Conservation (phyloP, 2,888 invertebrate species). For the Macaria notata region DNA sequence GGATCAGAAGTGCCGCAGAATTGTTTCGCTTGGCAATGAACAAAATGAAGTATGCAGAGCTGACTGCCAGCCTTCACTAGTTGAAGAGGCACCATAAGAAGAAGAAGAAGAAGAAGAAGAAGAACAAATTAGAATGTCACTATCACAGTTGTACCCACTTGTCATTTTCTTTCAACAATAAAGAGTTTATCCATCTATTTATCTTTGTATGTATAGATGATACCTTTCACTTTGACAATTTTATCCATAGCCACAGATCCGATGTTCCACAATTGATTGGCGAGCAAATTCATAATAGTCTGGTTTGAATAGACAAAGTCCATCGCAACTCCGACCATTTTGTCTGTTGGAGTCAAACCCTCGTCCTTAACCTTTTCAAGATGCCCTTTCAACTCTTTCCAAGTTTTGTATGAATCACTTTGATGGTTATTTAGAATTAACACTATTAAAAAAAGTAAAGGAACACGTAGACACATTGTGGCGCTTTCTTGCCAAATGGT, state of each 20-base stretch:
- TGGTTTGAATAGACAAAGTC: slow-evolving; percentile 67
- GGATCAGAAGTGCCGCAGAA: too few relatives aligned
- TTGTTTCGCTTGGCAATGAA: too few relatives aligned
- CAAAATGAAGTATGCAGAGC: too few relatives aligned
- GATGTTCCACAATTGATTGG: slow-evolving; percentile 66
- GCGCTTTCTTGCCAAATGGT: slow-evolving; percentile 17
- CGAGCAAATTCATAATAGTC: slow-evolving; percentile 66
- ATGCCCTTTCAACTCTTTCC: slow-evolving; percentile 46
- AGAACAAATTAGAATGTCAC: too few relatives aligned
- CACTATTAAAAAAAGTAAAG: slow-evolving; percentile 30
- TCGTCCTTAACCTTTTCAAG: slow-evolving; percentile 46
- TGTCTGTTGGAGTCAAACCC: slow-evolving; percentile 48
- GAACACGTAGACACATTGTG: slow-evolving; percentile 44
- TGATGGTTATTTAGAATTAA: slow-evolving; percentile 41
- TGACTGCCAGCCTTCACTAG: too few relatives aligned
- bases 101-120: too few relatives aligned
- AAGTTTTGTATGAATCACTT: slow-evolving; percentile 51
- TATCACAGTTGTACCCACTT: too few relatives aligned
- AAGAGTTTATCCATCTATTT: too few relatives aligned
- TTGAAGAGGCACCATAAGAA: too few relatives aligned
- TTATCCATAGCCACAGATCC: slow-evolving; percentile 63
- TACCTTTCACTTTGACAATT: slow-evolving; percentile 51
- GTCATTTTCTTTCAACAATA: too few relatives aligned
- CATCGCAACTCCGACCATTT: slow-evolving; percentile 63
- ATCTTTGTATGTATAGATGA: slow-evolving; percentile 14